These are phyloP conservation scores for Anguilla pacifica DNA, from an alignment of 2,797 vertebrate species.

Conservation along the genomic window DNA sequence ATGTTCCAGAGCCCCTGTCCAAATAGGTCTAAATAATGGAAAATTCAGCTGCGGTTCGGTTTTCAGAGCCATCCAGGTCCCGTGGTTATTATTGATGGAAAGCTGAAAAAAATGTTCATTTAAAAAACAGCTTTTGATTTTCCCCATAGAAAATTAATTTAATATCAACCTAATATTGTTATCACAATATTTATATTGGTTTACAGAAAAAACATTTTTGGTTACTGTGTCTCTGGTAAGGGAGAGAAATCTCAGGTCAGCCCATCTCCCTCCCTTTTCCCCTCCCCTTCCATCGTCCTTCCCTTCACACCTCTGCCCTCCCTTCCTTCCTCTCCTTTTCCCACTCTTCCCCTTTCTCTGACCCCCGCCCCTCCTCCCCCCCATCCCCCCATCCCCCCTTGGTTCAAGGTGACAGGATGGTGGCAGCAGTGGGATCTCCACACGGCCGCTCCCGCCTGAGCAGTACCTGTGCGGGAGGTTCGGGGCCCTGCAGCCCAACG, in stretches of 20 bases:
- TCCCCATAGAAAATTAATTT: not conserved
- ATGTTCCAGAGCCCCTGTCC: too few relatives aligned
- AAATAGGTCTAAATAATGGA: too few relatives aligned
- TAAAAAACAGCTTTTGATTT: too few relatives aligned
- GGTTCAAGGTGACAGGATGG: conserved; percentile 15
- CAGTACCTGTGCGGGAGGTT: conserved; percentile 29
- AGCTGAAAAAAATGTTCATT: too few relatives aligned
- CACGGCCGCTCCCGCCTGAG: not conserved
- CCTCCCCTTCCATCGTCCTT: not conserved
- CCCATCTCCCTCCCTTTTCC: not conserved
- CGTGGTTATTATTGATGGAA: too few relatives aligned
- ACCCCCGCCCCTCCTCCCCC: not conserved
- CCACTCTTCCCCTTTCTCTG: not conserved
- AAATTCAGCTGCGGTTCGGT: too few relatives aligned
- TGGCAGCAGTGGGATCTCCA: not conserved
- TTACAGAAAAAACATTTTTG: not conserved
- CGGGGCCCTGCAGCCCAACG: conserved; percentile 31
- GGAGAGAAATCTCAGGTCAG: not conserved
- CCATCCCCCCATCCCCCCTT: not conserved
- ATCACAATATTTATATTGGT: not conserved
- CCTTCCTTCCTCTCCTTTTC: not conserved
- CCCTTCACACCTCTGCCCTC: not conserved
- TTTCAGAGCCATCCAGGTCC: too few relatives aligned
- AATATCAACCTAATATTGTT: not conserved
- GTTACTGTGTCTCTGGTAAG: not conserved